phyloP scores from a whole-genome alignment of 1,140 invertebrate genomes.

The Drosophila leontia region DNA sequence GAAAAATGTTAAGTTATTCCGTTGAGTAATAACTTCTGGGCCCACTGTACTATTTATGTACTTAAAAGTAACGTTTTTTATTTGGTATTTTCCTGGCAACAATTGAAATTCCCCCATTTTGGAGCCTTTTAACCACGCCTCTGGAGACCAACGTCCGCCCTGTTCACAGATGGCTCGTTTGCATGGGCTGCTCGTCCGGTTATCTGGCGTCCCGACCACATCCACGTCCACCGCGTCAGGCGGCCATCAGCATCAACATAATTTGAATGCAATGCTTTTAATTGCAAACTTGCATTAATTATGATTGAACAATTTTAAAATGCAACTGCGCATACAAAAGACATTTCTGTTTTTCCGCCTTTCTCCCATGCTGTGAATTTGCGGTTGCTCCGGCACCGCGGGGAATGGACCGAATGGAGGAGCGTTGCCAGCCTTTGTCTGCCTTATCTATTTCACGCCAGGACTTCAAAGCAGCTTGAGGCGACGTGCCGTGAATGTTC shows the following conservation, averaged over 20 bases:
- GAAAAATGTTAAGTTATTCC: neutral
- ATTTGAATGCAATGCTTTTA: conserved; percentile 82
- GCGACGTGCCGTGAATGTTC: conserved; percentile 65
- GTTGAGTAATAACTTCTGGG: neutral
- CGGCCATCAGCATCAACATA: conserved; percentile 63
- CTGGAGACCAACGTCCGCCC: conserved; percentile 13
- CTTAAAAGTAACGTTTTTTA: neutral
- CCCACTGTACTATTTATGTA: neutral
- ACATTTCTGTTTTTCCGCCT: conserved; percentile 36
- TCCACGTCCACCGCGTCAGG: conserved; percentile 27
- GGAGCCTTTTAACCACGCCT: conserved; percentile 10
- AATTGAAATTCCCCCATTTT: neutral
- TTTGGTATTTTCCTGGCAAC: neutral
- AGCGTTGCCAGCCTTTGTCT: conserved; percentile 25
- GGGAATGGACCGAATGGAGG: conserved; percentile 2
- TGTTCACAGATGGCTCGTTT: conserved; percentile 43
- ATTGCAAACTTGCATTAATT: conserved; percentile 83
- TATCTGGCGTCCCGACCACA: conserved; percentile 27
- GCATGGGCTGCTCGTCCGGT: conserved; percentile 46
- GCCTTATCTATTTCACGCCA: conserved; percentile 52
- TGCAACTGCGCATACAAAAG: conserved; percentile 55
- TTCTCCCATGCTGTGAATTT: conserved; percentile 43
- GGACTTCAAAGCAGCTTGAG: conserved; percentile 67
- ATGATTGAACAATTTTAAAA: conserved; percentile 77
- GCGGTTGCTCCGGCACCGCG: conserved; percentile 40